These are phyloP conservation scores for Cantharis nigra DNA, from an alignment of 2,888 invertebrate genomes.

Conservation along the genomic window DNA sequence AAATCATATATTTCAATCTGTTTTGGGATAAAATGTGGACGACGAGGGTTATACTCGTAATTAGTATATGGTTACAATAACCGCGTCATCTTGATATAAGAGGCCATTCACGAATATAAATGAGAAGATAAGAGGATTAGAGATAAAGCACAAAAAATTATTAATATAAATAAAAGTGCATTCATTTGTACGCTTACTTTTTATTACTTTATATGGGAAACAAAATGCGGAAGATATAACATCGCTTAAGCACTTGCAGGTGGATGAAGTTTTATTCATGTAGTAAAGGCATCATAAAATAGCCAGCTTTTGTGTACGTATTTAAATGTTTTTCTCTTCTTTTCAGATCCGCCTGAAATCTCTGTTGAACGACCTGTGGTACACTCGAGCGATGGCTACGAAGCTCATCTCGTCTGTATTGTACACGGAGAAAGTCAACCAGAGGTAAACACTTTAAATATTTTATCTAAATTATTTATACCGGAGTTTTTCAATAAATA, in stretches of 20 bases:
- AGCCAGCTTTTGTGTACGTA: conserved; percentile 13
- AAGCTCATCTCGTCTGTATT: conserved; percentile 70
- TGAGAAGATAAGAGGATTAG: conserved; percentile 26
- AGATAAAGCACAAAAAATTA: conserved; percentile 26
- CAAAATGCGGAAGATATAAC: conserved; percentile 17
- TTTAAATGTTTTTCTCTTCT: conserved; percentile 30
- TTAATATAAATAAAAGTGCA: conserved; percentile 25
- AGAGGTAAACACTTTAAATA: conserved; percentile 59
- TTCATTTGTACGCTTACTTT: conserved; percentile 10
- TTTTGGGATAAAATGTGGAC: conserved; percentile 14
- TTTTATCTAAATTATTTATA: neutral
- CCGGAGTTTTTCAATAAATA: neutral
- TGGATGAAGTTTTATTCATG: conserved; percentile 12
- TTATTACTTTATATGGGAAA: conserved; percentile 14
- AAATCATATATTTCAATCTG: conserved; percentile 31
- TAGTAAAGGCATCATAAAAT: conserved; percentile 16
- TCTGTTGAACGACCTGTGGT: conserved; percentile 67
- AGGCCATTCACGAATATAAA: conserved; percentile 19
- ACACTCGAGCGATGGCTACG: conserved; percentile 69
- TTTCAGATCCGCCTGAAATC: conserved; percentile 64
- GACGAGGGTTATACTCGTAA: conserved; percentile 22
- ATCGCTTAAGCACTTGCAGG: conserved; percentile 21
- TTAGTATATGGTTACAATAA: conserved; percentile 27
- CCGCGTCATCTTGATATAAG: conserved; percentile 16
- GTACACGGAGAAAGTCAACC: conserved; percentile 71